phyloP scores from a whole-genome alignment of 2,797 vertebrate genomes.

The Catharus ustulatus region DNA sequence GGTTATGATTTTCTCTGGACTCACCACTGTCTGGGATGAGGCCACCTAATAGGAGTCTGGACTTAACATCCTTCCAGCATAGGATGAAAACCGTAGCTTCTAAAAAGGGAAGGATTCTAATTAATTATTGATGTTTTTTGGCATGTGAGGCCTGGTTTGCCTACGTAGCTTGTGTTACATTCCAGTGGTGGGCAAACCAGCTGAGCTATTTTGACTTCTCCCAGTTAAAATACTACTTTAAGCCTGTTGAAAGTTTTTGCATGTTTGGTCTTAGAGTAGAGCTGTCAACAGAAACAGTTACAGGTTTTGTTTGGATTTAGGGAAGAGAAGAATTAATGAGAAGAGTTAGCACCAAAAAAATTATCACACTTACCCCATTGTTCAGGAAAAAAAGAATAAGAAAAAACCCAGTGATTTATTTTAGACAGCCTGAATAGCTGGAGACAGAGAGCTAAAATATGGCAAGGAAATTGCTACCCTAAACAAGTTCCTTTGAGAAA shows the following conservation, averaged over 20 bases:
- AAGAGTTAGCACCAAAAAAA: neutral
- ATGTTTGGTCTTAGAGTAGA: neutral
- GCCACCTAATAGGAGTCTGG: slow-evolving; percentile 43
- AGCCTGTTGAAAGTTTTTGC: neutral
- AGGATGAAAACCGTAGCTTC: neutral
- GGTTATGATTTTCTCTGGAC: slow-evolving; percentile 10
- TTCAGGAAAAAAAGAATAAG: neutral
- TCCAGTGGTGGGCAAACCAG: neutral
- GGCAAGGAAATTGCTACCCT: slow-evolving; percentile 53
- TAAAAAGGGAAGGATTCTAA: neutral
- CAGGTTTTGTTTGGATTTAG: neutral
- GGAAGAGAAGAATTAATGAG: neutral
- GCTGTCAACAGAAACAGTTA: neutral
- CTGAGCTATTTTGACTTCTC: neutral
- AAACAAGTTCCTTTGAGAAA: slow-evolving; percentile 51
- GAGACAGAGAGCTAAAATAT: slow-evolving; percentile 57
- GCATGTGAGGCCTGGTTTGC: neutral
- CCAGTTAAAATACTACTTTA: neutral
- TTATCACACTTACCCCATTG: neutral
- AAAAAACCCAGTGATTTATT: slow-evolving; percentile 33
- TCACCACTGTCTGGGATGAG: slow-evolving; percentile 6
- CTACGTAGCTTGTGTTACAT: neutral
- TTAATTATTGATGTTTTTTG: neutral
- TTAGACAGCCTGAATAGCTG: slow-evolving; percentile 41
- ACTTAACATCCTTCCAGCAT: neutral